Evolutionary conservation across 2,113 vertebrate genomes (phyloP), one percentile per base, ranked within the genome.

Genomic region (Thalassoma bifasciatum): DNA sequence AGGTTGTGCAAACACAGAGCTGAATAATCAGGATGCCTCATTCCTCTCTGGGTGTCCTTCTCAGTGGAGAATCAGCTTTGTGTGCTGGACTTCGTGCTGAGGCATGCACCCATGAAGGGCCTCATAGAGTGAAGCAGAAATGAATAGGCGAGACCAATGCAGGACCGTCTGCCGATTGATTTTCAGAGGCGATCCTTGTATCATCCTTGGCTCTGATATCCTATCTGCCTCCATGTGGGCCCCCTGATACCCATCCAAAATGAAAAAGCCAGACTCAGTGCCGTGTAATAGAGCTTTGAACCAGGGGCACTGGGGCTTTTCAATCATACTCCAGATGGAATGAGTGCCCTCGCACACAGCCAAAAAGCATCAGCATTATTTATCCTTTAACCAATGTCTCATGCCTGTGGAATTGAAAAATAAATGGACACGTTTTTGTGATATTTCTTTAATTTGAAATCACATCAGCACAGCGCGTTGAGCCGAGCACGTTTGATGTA

Each of bases 131-230:
- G 63, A 88, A 73, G 78, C 76, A 84, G 88, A 81, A 87, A 88
- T 81, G 77, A 88, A 86, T 70, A 77, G 86, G 79, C 63, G 38
- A 83, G 78, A 83, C 80, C 82, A 62, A 73, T 44, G 88, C 81
- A 49, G 66, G 79, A 40, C 81, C 66, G 82, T 80, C 79, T 77
- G 73, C 59, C 83, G 53, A 91, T 92, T 90, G 92, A 92, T 92
- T 91, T 91, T 88, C 84, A 83, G 86, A 86, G 71, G 69, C 81
- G 82, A 89, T 89, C 75, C 83, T 90, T 70, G 81, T 88, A 80
- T 91, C 87, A 91, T 91, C 87, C 88, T 85, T 67, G 85, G 76
- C 84, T 91, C 83, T 88, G 89, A 90, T 87, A 88, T 86, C 88
- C 83, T 88, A 90, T 91, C 89, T 87, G 83, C 89, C 90, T 89